phyloP scores from a whole-genome alignment of 2,797 vertebrate genomes.

The Tokudaia muenninki region DNA sequence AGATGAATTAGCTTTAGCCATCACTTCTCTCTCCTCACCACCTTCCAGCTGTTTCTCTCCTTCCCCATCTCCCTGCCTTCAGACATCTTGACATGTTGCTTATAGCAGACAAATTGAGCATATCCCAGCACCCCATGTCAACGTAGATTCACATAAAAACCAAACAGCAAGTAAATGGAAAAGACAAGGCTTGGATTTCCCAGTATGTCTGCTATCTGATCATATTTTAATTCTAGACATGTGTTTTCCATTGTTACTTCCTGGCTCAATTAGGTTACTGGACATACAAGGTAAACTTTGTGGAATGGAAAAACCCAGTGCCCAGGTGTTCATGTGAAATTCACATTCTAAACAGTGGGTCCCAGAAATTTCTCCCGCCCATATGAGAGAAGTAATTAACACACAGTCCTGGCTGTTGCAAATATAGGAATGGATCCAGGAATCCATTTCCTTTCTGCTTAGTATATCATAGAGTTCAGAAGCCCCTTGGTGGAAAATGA shows the following conservation, averaged over 20 bases:
- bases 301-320: background rate
- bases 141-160: background rate
- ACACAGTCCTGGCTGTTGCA: background rate
- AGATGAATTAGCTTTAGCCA: background rate
- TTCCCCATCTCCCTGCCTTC: background rate
- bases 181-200: background rate
- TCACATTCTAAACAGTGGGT: background rate
- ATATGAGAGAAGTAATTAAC: background rate
- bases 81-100: background rate
- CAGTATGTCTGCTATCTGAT: constrained; percentile 29
- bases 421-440: background rate
- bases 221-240: constrained; percentile 39
- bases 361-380: background rate
- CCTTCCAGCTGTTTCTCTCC: background rate
- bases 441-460: constrained; percentile 44
- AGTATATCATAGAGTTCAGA: background rate
- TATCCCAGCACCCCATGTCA: background rate
- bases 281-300: constrained; percentile 43
- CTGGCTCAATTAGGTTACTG: constrained; percentile 34
- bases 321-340: background rate
- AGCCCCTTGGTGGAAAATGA: constrained; percentile 44
- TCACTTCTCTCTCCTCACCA: background rate
- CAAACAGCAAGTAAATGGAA: constrained; percentile 16
- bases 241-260: constrained; percentile 37
- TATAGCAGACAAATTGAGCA: background rate